Evolutionary conservation across 2,113 vertebrate species (phyloP).

Genomic region (Stegastes partitus): DNA sequence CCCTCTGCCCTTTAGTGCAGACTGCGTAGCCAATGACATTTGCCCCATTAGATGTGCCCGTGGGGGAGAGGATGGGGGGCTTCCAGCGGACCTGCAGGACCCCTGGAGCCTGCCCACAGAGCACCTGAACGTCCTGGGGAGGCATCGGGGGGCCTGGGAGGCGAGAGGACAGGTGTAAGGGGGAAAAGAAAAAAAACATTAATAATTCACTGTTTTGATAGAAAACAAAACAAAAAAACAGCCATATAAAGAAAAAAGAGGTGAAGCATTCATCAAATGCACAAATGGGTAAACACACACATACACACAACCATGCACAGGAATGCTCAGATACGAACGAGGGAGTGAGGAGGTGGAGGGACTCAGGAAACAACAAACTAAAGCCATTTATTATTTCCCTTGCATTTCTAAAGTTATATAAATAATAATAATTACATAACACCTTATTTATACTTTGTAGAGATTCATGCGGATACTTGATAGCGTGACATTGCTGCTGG

Average conservation of each 20-base stretch:
- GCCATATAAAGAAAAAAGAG: background rate
- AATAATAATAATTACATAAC: background rate
- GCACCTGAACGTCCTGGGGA: conserved; percentile 90
- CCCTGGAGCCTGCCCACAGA: conserved; percentile 88
- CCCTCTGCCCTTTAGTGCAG: conserved; percentile 94
- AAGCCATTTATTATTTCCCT: conserved; percentile 5
- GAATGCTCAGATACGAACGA: conserved; percentile 33
- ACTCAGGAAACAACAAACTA: background rate
- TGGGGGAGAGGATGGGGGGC: conserved; percentile 88
- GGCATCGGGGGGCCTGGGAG: conserved; percentile 91
- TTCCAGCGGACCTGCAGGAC: conserved; percentile 92
- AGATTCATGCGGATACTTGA: conserved; percentile 38
- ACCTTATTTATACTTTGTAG: conserved; percentile 1
- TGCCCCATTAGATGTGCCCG: conserved; percentile 94
- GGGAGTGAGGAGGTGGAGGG: conserved; percentile 12
- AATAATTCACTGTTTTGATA: background rate
- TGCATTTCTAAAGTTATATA: conserved; percentile 8
- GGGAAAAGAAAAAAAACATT: background rate
- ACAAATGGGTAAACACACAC: conserved; percentile 37
- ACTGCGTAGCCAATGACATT: conserved; percentile 94
- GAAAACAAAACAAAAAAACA: background rate
- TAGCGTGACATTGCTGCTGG: conserved; percentile 4
- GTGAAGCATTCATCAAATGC: conserved; percentile 60
- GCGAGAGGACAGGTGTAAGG: conserved; percentile 17
- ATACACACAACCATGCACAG: conserved; percentile 63